phyloP scores from a whole-genome alignment of 1,140 invertebrate genomes.

The Aphaenogaster rudis region DNA sequence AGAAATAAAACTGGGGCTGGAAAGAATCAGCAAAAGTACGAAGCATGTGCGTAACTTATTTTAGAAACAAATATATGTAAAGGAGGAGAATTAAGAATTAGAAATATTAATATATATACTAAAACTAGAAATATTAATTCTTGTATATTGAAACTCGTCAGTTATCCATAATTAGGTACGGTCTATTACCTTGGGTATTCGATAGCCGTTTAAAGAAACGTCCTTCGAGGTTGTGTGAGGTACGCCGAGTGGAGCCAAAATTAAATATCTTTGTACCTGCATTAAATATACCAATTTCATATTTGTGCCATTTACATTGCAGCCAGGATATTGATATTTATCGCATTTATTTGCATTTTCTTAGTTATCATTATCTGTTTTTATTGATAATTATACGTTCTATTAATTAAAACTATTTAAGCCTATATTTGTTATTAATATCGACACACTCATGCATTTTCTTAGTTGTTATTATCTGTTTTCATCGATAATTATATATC shows the following conservation, averaged over 20 bases:
- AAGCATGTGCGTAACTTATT: neutral
- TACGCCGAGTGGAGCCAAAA: constrained; percentile 89
- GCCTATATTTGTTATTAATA: neutral
- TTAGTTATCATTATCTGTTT: neutral
- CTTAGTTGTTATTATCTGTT: too few species aligned
- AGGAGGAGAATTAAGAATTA: neutral
- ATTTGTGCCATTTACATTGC: neutral
- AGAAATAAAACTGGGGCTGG: too few species aligned
- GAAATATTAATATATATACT: constrained; percentile 24
- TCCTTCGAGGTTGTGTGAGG: constrained; percentile 88
- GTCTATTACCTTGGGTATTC: constrained; percentile 89
- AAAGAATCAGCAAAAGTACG: neutral
- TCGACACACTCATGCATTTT: too few species aligned
- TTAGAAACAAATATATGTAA: neutral
- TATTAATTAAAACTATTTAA: neutral
- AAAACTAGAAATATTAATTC: constrained; percentile 29
- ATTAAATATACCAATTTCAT: neutral
- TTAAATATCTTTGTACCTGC: constrained; percentile 88
- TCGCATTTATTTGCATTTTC: neutral
- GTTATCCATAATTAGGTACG: constrained; percentile 9
- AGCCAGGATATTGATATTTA: neutral
- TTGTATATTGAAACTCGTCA: neutral
- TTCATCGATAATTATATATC: too few species aligned
- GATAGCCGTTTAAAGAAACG: constrained; percentile 88
- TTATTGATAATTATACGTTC: neutral